Evolutionary conservation across 2,888 invertebrate species (phyloP), one percentile per base, ranked within the genome.

Genomic region (Aphrophora alni): DNA sequence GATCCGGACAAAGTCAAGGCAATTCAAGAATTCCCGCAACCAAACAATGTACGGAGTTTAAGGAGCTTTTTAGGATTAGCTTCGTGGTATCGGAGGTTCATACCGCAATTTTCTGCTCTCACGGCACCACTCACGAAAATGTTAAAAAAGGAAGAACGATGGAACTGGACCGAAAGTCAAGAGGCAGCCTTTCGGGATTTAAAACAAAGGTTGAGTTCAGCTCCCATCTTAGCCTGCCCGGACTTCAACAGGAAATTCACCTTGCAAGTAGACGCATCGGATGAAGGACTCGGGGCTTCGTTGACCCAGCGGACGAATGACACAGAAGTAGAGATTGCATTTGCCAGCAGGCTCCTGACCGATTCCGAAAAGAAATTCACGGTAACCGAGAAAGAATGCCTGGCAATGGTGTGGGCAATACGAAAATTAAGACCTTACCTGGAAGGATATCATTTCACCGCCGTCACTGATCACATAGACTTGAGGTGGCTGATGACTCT

Each of bases 391-490:
- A 78, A 70, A 25, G 85, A 86, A 38, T 86, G 85, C 38, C 82
- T 85, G 0, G 84, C 85, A 0, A 82, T 86, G 0, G n/a, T 85
- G 0, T 85, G 84, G 84, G 83, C 83, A 0, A 80, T 86, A 2
- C 70, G 76, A 2, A 84, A 84, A 51, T 85, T 83, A 28, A 72
- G 85, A 17, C 78, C 81, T 0, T 86, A 86, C 68, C 8, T 86
- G 0, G 84, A 85, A 59, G 85, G 85, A 84, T 26, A 71, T 74
- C 26, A 84, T 81, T 44, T 74, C 24, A 28, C 25, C 1, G 78
- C 72, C 0, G 25, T 78, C 14, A 72, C 78, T 0, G 38, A 78
- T 25, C 85, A 1, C 21, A 71, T 0, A 84, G 85, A 85, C 28
- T 84, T 14, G 78, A 81, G 24, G 21, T 82, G 76, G 14, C 21